A percentile compares a stretch with the other conserved stretches of the same genome.
phyloP scores from a whole-genome alignment of 2,888 invertebrate species.

The Temnothorax unifasciatus region DNA sequence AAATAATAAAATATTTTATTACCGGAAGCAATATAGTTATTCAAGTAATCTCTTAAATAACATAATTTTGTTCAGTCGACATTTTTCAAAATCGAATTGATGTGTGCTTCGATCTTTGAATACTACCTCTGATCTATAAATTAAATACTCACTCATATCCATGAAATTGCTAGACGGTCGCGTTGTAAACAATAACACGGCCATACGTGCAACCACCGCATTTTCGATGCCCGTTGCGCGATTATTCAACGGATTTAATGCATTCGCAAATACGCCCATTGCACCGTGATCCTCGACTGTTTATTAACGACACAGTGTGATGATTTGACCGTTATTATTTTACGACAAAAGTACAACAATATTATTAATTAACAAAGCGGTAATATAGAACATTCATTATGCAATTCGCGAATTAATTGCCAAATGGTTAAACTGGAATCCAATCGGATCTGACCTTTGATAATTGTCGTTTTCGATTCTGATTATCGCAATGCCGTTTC shows the following conservation, averaged over 20 bases:
- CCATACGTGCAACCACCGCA: constrained; percentile 9
- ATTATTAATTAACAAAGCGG: constrained; percentile 60
- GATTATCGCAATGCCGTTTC: background rate
- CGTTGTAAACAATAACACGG: constrained; percentile 29
- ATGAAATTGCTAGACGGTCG: constrained; percentile 22
- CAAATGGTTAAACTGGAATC: constrained; percentile 32
- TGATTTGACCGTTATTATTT: constrained; percentile 70
- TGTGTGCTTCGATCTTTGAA: background rate
- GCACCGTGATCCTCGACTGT: constrained; percentile 47
- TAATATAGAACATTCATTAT: constrained; percentile 30
- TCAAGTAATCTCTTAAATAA: background rate
- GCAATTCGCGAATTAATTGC: constrained; percentile 32
- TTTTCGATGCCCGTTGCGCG: constrained; percentile 35
- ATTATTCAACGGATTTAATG: constrained; percentile 68
- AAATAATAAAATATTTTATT: background rate
- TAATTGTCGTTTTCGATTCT: background rate
- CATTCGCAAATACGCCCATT: constrained; percentile 62
- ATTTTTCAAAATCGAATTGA: background rate
- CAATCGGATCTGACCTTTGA: background rate
- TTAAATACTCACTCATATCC: background rate
- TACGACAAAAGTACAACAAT: constrained; percentile 67
- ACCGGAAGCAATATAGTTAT: background rate
- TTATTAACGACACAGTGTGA: constrained; percentile 61
- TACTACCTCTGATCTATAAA: background rate
- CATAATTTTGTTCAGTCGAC: background rate